Base-by-base conservation (phyloP, 2,888 invertebrate species). In the Metopia argyrocephala region DNA sequence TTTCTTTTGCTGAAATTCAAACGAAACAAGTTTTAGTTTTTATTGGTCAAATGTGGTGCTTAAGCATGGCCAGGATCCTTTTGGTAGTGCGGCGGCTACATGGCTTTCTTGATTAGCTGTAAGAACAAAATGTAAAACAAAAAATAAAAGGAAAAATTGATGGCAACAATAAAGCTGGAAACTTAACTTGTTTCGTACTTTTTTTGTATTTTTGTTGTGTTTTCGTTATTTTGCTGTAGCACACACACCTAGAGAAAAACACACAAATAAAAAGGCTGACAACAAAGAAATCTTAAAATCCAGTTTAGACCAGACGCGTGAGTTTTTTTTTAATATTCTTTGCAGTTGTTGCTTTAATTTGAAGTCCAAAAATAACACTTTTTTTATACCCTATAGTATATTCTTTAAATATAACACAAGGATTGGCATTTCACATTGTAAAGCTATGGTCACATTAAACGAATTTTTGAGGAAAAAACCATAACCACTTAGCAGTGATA, bases 41-140 rank as follows among this genome's bases (percentile, higher is more conserved):
- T 70, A 70, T 69, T 81, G 80, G 80, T 73, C 76, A 78, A 78
- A 69, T 75, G 78, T 56, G 70, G 65, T 61, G 78, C 59, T 70
- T 75, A 70, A 78, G 81, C 74, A 81, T 81, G 78, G 74, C 74
- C 78, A 81, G 81, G 78, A 81, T 81, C 70, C 81, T 78, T 81
- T 81, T 80, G 66, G 78, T 61, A 78, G 54, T 54, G 61, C 31
- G 9, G 9, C 48, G 48, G 52, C 71, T 61, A n/a, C 61, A 68
- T 73, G 78, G 69, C 70, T 70, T 78, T 74, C 74, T n/a, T 78
- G 81, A 78, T 81, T 75, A 81, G 81, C 81, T 78, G 27, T 62
- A 81, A 81, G 78, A 81, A 81, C 78, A 56, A 64, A 70, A 78
- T 56, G 65, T 65, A 46, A 65, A 56, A 59, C 70, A 46, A 65